Conservation (phyloP, 2,797 vertebrate species). For the Leontopithecus rosalia region DNA sequence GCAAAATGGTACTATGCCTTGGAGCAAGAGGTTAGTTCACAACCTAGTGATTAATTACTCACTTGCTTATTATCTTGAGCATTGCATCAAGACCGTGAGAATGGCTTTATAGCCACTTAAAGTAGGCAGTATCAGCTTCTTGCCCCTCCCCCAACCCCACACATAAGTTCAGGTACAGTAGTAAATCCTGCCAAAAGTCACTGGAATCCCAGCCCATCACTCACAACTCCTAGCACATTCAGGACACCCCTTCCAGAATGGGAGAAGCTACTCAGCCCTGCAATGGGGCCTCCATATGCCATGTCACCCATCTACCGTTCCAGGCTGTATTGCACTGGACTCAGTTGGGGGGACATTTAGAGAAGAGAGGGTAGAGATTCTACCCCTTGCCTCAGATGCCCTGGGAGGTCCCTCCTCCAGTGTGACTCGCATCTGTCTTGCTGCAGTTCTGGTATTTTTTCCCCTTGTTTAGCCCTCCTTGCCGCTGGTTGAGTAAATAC, state of each 20-base stretch:
- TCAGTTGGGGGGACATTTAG: not conserved
- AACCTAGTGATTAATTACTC: slow-evolving; percentile 71
- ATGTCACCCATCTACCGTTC: not conserved
- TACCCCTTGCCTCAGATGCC: not conserved
- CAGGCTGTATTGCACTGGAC: not conserved
- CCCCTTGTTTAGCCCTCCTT: not conserved
- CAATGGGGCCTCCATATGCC: not conserved
- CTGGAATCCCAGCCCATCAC: not conserved
- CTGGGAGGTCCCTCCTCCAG: not conserved
- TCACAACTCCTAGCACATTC: not conserved
- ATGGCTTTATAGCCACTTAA: slow-evolving; percentile 68
- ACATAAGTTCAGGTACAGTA: not conserved
- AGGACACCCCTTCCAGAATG: not conserved
- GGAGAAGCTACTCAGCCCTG: not conserved
- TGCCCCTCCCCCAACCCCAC: not conserved
- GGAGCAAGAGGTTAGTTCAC: slow-evolving; percentile 32
- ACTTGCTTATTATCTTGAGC: slow-evolving; percentile 66
- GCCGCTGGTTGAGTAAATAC: not conserved
- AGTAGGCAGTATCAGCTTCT: slow-evolving; percentile 41
- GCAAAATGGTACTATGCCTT: not conserved
- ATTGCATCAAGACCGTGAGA: slow-evolving; percentile 78
- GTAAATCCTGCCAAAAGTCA: not conserved
- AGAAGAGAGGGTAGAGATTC: not conserved
- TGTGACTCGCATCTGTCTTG: not conserved
- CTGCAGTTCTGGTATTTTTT: not conserved